These are phyloP conservation scores for Patiria pectinifera DNA, from an alignment of 53 echinoderm and acorn worm species.

Conservation along the genomic window DNA sequence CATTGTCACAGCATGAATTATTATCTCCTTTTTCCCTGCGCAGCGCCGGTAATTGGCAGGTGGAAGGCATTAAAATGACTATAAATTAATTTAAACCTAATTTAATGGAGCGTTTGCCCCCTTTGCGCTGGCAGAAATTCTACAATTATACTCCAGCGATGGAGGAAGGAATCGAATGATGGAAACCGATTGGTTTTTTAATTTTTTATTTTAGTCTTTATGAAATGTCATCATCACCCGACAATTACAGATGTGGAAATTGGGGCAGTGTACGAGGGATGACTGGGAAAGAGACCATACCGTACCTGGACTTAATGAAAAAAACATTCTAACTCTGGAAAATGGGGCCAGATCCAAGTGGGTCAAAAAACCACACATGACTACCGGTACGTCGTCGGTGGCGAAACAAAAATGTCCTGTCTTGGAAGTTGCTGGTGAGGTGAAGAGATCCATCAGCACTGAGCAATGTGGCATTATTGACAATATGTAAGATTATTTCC, in stretches of 20 bases:
- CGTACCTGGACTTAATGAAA: not conserved
- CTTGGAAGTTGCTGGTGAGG: not conserved
- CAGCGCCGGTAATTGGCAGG: slow-evolving; percentile 45
- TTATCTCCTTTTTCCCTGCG: slow-evolving; percentile 19
- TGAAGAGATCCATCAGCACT: not conserved
- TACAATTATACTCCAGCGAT: slow-evolving; percentile 26
- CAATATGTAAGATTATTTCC: not conserved
- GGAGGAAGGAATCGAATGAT: not conserved
- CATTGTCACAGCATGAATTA: slow-evolving; percentile 59
- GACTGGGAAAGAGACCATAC: not conserved
- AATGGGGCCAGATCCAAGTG: not conserved
- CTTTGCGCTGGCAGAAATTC: slow-evolving; percentile 24
- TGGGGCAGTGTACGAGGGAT: not conserved
- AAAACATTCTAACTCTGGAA: not conserved
- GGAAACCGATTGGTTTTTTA: slow-evolving; percentile 1
- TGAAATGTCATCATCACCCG: slow-evolving; percentile 23
- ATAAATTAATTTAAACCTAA: slow-evolving; percentile 58
- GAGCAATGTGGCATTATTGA: not conserved
- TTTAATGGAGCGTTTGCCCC: slow-evolving; percentile 4
- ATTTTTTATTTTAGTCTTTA: not conserved
- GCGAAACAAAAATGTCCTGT: not conserved
- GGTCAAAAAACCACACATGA: not conserved
- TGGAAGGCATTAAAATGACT: slow-evolving; percentile 63
- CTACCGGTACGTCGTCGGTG: not conserved
- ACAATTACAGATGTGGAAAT: slow-evolving; percentile 25